Percentiles rank a stretch among this genome's conserved stretches.
These are phyloP conservation scores for Desmodus rotundus DNA, from an alignment of 2,113 vertebrate genomes.

Conservation along the genomic window DNA sequence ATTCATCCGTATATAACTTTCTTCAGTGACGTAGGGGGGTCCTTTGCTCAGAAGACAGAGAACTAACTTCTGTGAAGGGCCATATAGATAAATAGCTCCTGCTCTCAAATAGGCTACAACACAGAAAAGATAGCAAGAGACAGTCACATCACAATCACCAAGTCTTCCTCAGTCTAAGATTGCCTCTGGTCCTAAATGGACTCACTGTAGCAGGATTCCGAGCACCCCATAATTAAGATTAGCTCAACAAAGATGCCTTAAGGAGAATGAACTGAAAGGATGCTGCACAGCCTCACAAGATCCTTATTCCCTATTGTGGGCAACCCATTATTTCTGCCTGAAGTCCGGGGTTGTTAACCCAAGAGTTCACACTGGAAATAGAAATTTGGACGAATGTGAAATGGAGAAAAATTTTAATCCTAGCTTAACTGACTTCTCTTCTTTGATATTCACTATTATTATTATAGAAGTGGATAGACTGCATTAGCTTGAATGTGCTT, in stretches of 20 bases:
- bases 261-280: not conserved
- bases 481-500: not conserved
- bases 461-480: not conserved
- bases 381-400: not conserved
- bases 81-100: not conserved
- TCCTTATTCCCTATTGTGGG: not conserved
- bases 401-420: not conserved
- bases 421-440: not conserved
- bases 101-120: not conserved
- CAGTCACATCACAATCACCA: not conserved
- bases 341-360: not conserved
- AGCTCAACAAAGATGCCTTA: not conserved
- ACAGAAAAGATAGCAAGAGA: not conserved
- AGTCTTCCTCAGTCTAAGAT: not conserved
- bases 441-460: not conserved
- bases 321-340: not conserved
- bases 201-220: not conserved
- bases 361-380: not conserved
- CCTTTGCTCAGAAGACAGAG: not conserved
- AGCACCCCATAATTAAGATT: not conserved
- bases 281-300: not conserved
- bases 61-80: not conserved
- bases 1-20: not conserved
- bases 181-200: not conserved
- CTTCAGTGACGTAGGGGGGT: not conserved